These are phyloP conservation scores for Sebastiscus tertius DNA, from an alignment of 2,797 vertebrate species.

Conservation along the genomic window DNA sequence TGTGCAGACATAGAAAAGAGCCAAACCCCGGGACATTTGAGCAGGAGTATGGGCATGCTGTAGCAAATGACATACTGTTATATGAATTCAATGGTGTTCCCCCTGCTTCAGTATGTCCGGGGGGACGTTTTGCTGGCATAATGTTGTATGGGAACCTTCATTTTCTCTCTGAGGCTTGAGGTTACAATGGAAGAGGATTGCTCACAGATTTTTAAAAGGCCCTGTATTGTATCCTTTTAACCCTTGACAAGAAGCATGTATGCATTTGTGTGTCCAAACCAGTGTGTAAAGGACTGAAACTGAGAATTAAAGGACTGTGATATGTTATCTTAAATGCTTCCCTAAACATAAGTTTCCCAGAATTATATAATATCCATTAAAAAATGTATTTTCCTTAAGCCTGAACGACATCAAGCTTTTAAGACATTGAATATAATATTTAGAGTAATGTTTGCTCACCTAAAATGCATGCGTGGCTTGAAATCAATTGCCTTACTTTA, in stretches of 20 bases:
- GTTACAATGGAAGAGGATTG: slow-evolving; percentile 28
- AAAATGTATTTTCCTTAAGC: slow-evolving; percentile 61
- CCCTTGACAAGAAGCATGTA: slow-evolving; percentile 38
- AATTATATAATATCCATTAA: slow-evolving; percentile 50
- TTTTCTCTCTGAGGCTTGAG: slow-evolving; percentile 23
- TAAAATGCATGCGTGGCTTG: slow-evolving; percentile 81
- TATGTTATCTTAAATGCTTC: slow-evolving; percentile 33
- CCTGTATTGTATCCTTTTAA: not conserved
- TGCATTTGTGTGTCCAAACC: slow-evolving; percentile 35
- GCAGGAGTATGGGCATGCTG: slow-evolving; percentile 32
- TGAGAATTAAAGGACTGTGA: slow-evolving; percentile 47
- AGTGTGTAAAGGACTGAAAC: slow-evolving; percentile 38
- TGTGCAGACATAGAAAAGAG: slow-evolving; percentile 11
- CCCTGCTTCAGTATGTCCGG: slow-evolving; percentile 22
- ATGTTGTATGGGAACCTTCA: slow-evolving; percentile 24
- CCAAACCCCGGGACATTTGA: slow-evolving; percentile 29
- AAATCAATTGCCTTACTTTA: slow-evolving; percentile 81
- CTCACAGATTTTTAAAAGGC: slow-evolving; percentile 5
- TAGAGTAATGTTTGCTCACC: slow-evolving; percentile 69
- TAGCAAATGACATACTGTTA: slow-evolving; percentile 49
- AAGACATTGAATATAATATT: slow-evolving; percentile 64
- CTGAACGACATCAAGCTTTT: slow-evolving; percentile 64
- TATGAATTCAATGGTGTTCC: slow-evolving; percentile 39
- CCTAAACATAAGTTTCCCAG: slow-evolving; percentile 11
- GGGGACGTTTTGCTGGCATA: slow-evolving; percentile 1